Evolutionary conservation across 64 coral and sea anemone genomes (phyloP).

Genomic region (Catalaphyllia jardinei): DNA sequence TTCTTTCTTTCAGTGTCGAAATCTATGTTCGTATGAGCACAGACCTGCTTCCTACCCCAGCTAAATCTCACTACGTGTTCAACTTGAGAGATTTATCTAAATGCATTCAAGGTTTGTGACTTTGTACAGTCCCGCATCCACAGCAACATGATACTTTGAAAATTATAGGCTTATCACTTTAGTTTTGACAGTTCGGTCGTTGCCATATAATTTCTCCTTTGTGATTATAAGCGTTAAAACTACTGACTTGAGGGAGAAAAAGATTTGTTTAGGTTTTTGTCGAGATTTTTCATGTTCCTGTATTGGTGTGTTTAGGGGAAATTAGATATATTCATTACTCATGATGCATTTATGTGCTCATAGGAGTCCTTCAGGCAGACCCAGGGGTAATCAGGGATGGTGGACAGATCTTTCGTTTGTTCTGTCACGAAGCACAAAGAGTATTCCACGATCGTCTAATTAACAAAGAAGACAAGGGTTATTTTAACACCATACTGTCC

Average conservation of each 20-base stretch:
- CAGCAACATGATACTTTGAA: neutral
- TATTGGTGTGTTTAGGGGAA: too few species aligned
- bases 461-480: conserved; percentile 95
- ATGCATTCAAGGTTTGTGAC: conserved; percentile 93
- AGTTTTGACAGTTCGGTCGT: too few species aligned
- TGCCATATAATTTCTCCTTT: too few species aligned
- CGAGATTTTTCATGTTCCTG: too few species aligned
- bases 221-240: too few species aligned
- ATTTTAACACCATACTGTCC: conserved; percentile 90
- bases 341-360: neutral
- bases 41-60: conserved; percentile 92
- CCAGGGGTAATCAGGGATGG: conserved; percentile 86
- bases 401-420: conserved; percentile 91
- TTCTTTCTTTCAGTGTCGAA: conserved; percentile 78
- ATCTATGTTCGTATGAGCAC: conserved; percentile 98
- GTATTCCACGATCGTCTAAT: conserved; percentile 99
- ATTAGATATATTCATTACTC: too few species aligned
- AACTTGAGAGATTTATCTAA: conserved; percentile 99
- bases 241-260: too few species aligned
- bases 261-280: too few species aligned
- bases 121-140: neutral
- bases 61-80: conserved; percentile 98
- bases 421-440: conserved; percentile 93
- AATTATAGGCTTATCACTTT: neutral
- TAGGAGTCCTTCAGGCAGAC: conserved; percentile 96